These are phyloP conservation scores for Heteromyza rotundicornis DNA, from an alignment of 2,888 invertebrate species.

Conservation along the genomic window DNA sequence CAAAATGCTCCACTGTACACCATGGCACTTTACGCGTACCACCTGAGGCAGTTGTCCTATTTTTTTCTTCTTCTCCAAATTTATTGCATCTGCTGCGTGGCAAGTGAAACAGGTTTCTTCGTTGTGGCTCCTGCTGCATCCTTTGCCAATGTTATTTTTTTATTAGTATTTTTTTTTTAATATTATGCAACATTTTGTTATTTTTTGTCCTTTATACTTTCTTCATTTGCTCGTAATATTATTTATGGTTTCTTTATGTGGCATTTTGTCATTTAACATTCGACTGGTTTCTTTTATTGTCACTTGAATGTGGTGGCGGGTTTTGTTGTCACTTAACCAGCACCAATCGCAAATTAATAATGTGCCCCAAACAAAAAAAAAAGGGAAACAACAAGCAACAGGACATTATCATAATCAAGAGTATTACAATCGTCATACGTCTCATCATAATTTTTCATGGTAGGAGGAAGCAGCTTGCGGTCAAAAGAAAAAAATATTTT, in stretches of 20 bases:
- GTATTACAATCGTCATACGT: background rate
- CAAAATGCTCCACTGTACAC: too few species aligned
- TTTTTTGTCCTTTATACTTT: constrained; percentile 15
- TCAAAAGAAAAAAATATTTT: too few species aligned
- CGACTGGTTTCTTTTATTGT: background rate
- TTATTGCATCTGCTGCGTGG: constrained; percentile 7
- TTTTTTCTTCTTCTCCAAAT: background rate
- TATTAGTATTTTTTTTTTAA: constrained; percentile 39
- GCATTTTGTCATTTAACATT: too few species aligned
- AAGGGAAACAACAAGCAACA: too few species aligned
- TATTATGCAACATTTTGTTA: constrained; percentile 33
- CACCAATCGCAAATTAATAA: background rate
- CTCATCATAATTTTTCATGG: background rate
- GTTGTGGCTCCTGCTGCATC: constrained; percentile 4
- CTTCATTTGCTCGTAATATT: background rate
- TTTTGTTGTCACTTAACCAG: background rate
- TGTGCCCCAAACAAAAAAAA: too few species aligned
- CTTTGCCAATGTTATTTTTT: too few species aligned
- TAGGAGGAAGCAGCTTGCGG: constrained; percentile 5
- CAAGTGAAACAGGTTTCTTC: constrained; percentile 40
- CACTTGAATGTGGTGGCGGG: background rate
- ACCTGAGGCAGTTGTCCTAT: constrained; percentile 6
- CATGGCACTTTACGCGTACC: too few species aligned
- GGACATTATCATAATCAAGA: background rate
- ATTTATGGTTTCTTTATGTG: too few species aligned